A percentile compares a stretch with the other conserved stretches of the same genome.
These are phyloP conservation scores for Antrozous pallidus DNA, from an alignment of 2,797 vertebrate species.

Conservation along the genomic window DNA sequence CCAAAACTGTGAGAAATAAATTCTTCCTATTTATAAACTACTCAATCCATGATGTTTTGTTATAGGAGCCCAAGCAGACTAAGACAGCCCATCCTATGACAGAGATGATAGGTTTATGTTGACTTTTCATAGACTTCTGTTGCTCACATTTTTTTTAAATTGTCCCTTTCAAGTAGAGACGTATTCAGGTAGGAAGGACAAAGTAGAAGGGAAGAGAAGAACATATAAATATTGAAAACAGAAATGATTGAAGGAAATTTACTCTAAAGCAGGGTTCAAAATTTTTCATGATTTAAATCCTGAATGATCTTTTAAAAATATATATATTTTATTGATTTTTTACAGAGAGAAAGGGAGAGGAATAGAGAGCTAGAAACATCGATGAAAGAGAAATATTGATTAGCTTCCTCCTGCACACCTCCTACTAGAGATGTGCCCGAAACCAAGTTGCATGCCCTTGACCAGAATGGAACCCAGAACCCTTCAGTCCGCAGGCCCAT, in stretches of 20 bases:
- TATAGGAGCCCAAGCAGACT: neutral
- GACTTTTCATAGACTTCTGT: conserved; percentile 31
- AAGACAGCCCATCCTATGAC: neutral
- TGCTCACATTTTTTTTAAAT: neutral
- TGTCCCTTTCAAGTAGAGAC: neutral
- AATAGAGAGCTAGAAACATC: no score
- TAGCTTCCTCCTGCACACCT: no score
- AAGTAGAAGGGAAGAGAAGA: neutral
- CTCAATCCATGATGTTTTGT: neutral
- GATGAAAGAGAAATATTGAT: no score
- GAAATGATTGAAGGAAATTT: conserved; percentile 10
- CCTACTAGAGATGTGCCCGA: no score
- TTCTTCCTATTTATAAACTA: neutral
- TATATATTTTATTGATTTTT: no score
- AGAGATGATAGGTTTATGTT: neutral
- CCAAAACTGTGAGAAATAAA: neutral
- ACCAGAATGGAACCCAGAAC: no score
- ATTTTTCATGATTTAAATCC: conserved; percentile 18
- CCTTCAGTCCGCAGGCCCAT: no score
- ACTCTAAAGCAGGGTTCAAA: neutral
- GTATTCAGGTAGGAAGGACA: neutral
- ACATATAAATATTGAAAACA: conserved; percentile 35
- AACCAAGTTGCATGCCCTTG: no score
- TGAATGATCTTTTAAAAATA: neutral
- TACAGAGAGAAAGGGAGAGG: no score